Evolutionary conservation across 2,888 invertebrate genomes (phyloP), one percentile per base, ranked within the genome.

Genomic region (Tethea ocularis): DNA sequence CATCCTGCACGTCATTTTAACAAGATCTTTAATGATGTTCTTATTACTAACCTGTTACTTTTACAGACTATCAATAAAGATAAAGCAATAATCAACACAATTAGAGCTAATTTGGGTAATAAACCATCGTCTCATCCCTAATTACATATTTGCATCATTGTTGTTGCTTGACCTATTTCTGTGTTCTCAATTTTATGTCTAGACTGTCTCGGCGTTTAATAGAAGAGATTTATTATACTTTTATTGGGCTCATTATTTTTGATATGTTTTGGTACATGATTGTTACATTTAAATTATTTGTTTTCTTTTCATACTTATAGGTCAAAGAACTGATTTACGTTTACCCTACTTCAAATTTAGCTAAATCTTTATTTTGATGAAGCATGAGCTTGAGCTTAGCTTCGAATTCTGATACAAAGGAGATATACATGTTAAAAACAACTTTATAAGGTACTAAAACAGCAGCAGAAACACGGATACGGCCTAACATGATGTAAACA

Each of bases 401-500:
- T 22, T 33, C 11, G 41, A 17, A 46, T 20, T 46, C 41, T 17
- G 17, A 52, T 33, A 26, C 33, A 33, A 20, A 33, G 20, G 11
- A 20, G 53, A 22, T 54, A 26, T 13, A 11, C 15, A 4, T 26
- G 53, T 26, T 54, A 54, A 36, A 1, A 36, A n/a, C 0, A 3
- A n/a, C 69, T 75, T 51, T 72, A 66, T 69, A 72, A 56, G 69
- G 71, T n/a, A 57, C 56, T 61, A 52, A 63, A 65, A 61, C 66
- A 61, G 64, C 60, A 61, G 61, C 62, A 71, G 67, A 72, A 74
- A 75, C 71, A 65, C 64, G 61, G 60, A 41, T 24, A 20, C 29
- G 57, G 58, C 74, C 69, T 69, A 73, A 59, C 56, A 51, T 61
- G 57, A 71, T 77, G 78, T 64, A 61, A 69, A 76, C 24, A 24